phyloP scores from a whole-genome alignment of 2,797 vertebrate species.

The Mus minutoides region DNA sequence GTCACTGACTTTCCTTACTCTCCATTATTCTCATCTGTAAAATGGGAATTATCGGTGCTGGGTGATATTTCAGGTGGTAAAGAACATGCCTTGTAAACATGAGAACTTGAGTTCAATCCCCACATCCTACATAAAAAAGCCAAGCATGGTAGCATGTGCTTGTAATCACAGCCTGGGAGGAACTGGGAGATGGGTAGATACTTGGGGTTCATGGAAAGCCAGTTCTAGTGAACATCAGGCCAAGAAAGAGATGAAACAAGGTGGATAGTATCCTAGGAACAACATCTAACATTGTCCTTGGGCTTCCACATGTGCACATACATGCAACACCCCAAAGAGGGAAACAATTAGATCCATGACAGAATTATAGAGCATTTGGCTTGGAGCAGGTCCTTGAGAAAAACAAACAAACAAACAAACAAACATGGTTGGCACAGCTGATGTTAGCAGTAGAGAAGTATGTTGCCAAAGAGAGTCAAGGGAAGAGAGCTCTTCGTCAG shows the following conservation, averaged over 20 bases:
- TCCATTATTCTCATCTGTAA: constrained; percentile 37
- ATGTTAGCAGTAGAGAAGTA: neutral
- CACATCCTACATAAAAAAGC: neutral
- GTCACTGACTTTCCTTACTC: constrained; percentile 20
- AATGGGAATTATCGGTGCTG: neutral
- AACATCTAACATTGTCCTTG: neutral
- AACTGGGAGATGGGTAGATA: neutral
- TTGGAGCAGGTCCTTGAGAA: constrained; percentile 6
- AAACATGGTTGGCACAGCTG: neutral
- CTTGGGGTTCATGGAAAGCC: too few relatives aligned
- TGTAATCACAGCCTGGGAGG: neutral
- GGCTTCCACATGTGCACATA: neutral
- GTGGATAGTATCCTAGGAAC: neutral
- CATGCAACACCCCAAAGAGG: neutral
- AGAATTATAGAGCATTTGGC: neutral
- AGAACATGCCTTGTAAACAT: neutral
- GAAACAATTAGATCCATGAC: neutral
- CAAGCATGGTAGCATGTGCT: neutral
- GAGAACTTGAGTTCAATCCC: neutral
- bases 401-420: too few relatives aligned
- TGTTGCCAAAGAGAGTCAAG: neutral
- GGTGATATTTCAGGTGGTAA: neutral
- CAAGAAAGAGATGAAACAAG: neutral
- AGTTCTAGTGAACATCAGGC: neutral
- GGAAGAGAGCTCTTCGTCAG: constrained; percentile 6